Base-by-base conservation (phyloP, 2,797 vertebrate genomes). In the Coranthus polyacanthus region DNA sequence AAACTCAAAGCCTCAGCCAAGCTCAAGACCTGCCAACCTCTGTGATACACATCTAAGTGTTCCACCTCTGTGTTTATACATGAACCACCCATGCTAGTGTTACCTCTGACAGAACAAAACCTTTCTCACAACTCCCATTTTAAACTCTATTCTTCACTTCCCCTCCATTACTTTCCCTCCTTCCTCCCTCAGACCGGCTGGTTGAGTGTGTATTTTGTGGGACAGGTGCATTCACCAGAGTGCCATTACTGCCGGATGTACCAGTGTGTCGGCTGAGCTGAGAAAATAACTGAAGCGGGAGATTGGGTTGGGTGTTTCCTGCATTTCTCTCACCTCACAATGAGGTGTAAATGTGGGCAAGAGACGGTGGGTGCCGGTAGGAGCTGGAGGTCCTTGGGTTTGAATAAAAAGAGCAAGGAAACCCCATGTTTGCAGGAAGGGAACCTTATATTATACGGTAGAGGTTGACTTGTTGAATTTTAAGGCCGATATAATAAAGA, bases 311-410 rank as follows among this genome's bases (percentile, higher is more conserved):
- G 72, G 61, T 24, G 56, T 75, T 86, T 83, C 84, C 85, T 86
- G 73, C 54, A 44, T 83, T 86, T 78, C 74, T 84, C 63, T 71
- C 75, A 75, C 76, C 67, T 83, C 67, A 82, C 74, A 89, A 83
- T 80, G 85, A 80, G 64, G 66, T 82, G 67, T 50, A 75, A 83
- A 85, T 51, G 58, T 71, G 43, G 74, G 45, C 47, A 24, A 49
- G 43, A 69, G 24, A 38, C 34, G n/a, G 56, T 52, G 55, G 43
- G 58, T 72, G 63, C 57, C 1, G 12, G 44, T 37, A 46, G 38
- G 41, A 68, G n/a, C n/a, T n/a, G n/a, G n/a, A n/a, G n/a, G n/a
- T n/a, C 52, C 50, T 68, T 32, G 55, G 12, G 11, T 68, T 49
- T 32, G 22, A 49, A 46, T 38, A 60, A 65, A 20, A 42, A 49